phyloP scores from a whole-genome alignment of 2,888 invertebrate species.

The Ypsolopha scabrella region DNA sequence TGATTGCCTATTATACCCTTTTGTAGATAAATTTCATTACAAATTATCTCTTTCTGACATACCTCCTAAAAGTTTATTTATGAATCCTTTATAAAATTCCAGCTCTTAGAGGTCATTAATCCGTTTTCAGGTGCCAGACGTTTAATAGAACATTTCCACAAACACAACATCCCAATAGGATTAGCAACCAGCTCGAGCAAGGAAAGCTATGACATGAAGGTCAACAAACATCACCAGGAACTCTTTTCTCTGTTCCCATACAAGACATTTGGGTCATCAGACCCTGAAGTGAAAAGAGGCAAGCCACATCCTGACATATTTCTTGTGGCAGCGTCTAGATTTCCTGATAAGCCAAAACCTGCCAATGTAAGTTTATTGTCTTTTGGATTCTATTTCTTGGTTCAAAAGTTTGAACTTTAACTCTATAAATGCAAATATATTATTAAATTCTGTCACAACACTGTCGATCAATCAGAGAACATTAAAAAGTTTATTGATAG shows the following conservation, averaged over 20 bases:
- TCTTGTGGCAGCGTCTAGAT: constrained; percentile 79
- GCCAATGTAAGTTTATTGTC: constrained; percentile 58
- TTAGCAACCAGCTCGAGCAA: constrained; percentile 89
- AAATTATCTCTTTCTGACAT: too few relatives aligned
- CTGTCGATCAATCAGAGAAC: too few relatives aligned
- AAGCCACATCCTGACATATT: constrained; percentile 94
- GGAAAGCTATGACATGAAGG: constrained; percentile 78
- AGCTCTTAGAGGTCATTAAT: too few relatives aligned
- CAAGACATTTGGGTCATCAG: constrained; percentile 84
- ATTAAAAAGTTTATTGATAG: too few relatives aligned
- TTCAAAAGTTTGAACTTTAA: too few relatives aligned
- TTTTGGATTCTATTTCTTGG: too few relatives aligned
- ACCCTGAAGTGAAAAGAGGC: constrained; percentile 84
- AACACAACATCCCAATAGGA: constrained; percentile 81
- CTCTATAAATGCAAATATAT: too few relatives aligned
- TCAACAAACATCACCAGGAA: constrained; percentile 71
- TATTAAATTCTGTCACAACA: too few relatives aligned
- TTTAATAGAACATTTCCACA: constrained; percentile 79
- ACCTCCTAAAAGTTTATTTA: too few relatives aligned
- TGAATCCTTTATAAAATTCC: too few relatives aligned
- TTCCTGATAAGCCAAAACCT: constrained; percentile 73
- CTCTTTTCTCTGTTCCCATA: constrained; percentile 77
- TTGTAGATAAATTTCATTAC: too few relatives aligned
- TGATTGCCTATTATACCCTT: too few relatives aligned
- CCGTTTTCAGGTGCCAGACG: constrained; percentile 77